A percentile compares a stretch with the other conserved stretches of the same genome.
Conservation (phyloP, 2,797 vertebrate species). For the Fistularia tabacaria region DNA sequence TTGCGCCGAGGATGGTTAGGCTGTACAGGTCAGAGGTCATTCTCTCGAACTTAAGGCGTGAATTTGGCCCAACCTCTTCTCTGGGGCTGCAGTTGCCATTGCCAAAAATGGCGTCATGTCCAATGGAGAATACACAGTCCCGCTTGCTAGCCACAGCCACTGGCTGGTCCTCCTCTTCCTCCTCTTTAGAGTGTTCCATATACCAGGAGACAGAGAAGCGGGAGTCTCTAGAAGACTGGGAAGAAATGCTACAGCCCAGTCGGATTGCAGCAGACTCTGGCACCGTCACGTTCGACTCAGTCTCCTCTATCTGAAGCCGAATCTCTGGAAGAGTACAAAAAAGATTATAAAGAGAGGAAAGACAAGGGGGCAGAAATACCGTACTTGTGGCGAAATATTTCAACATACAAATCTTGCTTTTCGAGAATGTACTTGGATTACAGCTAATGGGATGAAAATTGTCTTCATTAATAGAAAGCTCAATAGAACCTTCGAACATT, state of each 20-base stretch:
- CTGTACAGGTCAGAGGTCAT: slow-evolving; percentile 84
- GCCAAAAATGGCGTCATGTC: slow-evolving; percentile 85
- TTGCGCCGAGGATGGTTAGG: slow-evolving; percentile 84
- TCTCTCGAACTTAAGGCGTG: slow-evolving; percentile 89
- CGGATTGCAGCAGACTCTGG: slow-evolving; percentile 81
- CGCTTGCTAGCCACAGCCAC: slow-evolving; percentile 43
- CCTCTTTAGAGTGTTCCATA: slow-evolving; percentile 63
- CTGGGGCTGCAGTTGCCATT: slow-evolving; percentile 79
- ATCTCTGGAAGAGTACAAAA: slow-evolving; percentile 72
- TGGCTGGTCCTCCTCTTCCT: slow-evolving; percentile 53
- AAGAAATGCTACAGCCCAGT: slow-evolving; percentile 87
- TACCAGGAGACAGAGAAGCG: slow-evolving; percentile 95
- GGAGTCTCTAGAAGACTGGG: slow-evolving; percentile 87
- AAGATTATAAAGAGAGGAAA: not conserved
- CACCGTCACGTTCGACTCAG: slow-evolving; percentile 84
- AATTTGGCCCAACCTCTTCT: slow-evolving; percentile 68
- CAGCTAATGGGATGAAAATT: no score
- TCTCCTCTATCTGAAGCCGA: slow-evolving; percentile 86
- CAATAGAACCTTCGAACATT: no score
- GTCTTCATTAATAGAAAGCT: no score
- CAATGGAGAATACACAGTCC: slow-evolving; percentile 84
- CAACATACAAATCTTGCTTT: no score
- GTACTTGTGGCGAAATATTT: no score
- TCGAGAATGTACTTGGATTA: no score
- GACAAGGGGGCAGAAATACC: not conserved